A percentile compares a stretch with the other conserved stretches of the same genome.
phyloP scores from a whole-genome alignment of 2,888 invertebrate species.

The Sicus ferrugineus region DNA sequence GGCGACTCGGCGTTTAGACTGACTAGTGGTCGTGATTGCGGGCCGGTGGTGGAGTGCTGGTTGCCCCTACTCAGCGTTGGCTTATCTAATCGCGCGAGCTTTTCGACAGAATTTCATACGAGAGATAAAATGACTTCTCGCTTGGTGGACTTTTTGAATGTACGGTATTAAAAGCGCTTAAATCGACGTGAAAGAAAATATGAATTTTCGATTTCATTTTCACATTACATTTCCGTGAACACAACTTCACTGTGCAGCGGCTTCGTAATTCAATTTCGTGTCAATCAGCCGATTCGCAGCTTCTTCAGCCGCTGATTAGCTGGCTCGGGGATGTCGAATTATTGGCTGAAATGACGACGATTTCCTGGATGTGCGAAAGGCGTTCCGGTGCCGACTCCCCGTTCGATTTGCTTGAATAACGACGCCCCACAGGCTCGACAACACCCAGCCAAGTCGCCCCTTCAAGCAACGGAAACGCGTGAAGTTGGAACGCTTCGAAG shows the following conservation, averaged over 20 bases:
- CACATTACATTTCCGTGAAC: no score
- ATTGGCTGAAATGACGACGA: constrained; percentile 49
- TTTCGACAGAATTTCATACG: neutral
- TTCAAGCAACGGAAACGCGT: neutral
- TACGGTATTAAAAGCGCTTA: no score
- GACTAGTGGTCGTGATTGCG: neutral
- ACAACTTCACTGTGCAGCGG: no score
- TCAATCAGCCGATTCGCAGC: neutral
- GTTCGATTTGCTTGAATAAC: neutral
- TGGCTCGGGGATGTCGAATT: constrained; percentile 53
- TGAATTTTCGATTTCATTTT: no score
- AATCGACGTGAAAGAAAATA: no score
- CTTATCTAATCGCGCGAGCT: constrained; percentile 39
- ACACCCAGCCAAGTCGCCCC: neutral
- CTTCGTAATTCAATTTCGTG: constrained; percentile 35
- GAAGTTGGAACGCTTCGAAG: neutral
- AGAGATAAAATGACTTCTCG: neutral
- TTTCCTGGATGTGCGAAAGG: neutral
- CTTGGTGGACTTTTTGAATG: no score
- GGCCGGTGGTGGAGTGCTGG: neutral
- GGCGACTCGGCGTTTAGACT: neutral
- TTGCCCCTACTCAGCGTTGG: neutral
- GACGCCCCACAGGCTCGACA: neutral
- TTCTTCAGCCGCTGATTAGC: constrained; percentile 52
- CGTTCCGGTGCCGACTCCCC: constrained; percentile 8